Evolutionary conservation across 92 coral and sea anemone species (phyloP), one percentile per base, ranked within the genome.

Genomic region (Chrysogorgia sp.): DNA sequence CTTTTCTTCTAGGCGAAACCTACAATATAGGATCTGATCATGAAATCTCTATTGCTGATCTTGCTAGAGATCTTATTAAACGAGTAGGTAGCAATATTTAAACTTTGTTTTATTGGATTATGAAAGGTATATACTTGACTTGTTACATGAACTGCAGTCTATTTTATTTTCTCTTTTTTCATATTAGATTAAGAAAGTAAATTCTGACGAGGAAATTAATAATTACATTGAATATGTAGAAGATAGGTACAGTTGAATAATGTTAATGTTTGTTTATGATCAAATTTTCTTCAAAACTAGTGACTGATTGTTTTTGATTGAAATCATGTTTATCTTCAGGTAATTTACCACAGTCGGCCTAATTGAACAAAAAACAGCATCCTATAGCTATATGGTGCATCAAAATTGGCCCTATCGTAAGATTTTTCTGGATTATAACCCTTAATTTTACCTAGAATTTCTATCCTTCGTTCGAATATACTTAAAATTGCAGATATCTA

Each of bases 1-100:
- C 31, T 68, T 53, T 29, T 40, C 22, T 58, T 45, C 4, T 37
- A 81, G 90, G 86, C 68, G 90, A 86, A 34, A 82, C 75, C 47
- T 86, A 76, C 82, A 86, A 82, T 71, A 86, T 81, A 40, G 90
- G 86, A 32, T 80, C 85, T 40, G 86, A 85, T 65, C 74, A 81
- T 79, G 83, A 74, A 50, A 86, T 81, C 50, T 76, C 60, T 48
- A 69, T 86, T 1, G 59, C 80, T 24, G 89, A 81, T 45, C 66
- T 85, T 40, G 89, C 89, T 24, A 86, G 55, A 69, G 58, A 65
- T 62, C 80, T 86, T 30, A 70, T 81, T 26, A 21, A 71, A 37
- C 56, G 81, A 71, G 86, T 80, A 50, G 34, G 50, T 64, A 10
- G 2, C n/a, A n/a, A n/a, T n/a, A n/a, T n/a, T n/a, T n/a, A n/a